Evolutionary conservation across 2,797 vertebrate species (phyloP).

Genomic region (Chaunax sp.): DNA sequence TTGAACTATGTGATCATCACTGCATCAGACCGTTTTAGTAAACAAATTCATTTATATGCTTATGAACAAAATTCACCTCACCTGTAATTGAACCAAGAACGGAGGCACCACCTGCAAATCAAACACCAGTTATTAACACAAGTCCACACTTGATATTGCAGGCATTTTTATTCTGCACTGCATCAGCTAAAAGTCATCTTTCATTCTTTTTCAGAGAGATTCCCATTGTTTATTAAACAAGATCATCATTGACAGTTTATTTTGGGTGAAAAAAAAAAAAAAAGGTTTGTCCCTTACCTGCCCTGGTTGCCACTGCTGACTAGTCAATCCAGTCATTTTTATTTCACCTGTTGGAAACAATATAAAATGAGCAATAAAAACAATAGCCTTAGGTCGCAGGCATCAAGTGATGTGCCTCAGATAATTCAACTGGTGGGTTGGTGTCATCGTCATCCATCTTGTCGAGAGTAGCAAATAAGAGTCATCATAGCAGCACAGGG

Average conservation of each 20-base stretch:
- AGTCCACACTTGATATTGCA: rapidly evolving
- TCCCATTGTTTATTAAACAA: conserved; percentile 88
- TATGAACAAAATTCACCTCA: background rate
- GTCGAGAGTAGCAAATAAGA: conserved; percentile 99
- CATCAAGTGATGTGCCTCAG: conserved; percentile 85
- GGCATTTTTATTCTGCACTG: conserved; percentile 59
- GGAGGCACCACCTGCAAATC: conserved; percentile 35
- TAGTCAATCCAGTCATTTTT: rapidly evolving
- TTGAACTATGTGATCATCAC: conserved; percentile 89
- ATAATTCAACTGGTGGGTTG: conserved; percentile 85
- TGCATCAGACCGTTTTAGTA: conserved; percentile 20
- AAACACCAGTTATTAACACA: background rate
- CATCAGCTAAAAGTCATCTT: conserved; percentile 87
- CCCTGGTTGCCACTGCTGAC: rapidly evolving
- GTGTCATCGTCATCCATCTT: conserved; percentile 84
- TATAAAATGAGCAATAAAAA: background rate
- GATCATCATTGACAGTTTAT: conserved; percentile 89
- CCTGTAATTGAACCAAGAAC: background rate
- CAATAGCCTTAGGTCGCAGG: rapidly evolving
- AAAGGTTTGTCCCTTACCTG: conserved; percentile 20
- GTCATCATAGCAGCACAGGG: conserved; percentile 90
- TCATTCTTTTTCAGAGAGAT: conserved; percentile 96
- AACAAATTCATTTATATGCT: rapidly evolving
- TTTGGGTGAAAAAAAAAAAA: rapidly evolving
- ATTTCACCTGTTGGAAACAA: conserved; percentile 20